Base-by-base conservation (phyloP, 2,797 vertebrate genomes). In the Pelodytes ibericus region DNA sequence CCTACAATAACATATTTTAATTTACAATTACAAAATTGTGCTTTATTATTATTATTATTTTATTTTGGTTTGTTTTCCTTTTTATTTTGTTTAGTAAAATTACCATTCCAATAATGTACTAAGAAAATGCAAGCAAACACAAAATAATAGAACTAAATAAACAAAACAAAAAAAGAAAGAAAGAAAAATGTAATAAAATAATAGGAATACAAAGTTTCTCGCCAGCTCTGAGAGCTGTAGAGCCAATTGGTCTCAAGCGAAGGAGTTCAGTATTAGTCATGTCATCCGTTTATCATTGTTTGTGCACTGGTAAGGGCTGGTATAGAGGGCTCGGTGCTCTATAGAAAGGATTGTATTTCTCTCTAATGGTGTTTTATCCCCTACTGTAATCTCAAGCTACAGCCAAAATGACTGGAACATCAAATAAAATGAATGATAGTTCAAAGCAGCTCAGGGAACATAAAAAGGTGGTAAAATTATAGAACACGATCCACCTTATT, bases 341-440 rank as follows among this genome's bases (percentile, higher is more conserved):
- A 33, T 83, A 87, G 83, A 87, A 87, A 84, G 73, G 62, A 88
- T 84, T 79, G 68, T 78, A 83, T 85, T 84, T 85, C 80, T 81
- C 80, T 85, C 60, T 85, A 88, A 88, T 86, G 67, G 80, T 81
- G 77, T 86, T 86, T 82, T 81, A 85, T 78, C 83, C 84, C 80
- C 82, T 84, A 80, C 81, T 81, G 85, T 81, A 89, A 80, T 80
- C 77, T 84, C 80, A 83, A 77, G 51, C 60, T 75, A 81, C 72
- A 85, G 78, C 60, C 71, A 82, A 82, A 87, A 83, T 83, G 80
- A 87, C 80, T 77, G 39, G 81, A 84, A 84, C 78, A 89, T 87
- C 80, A 86, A 85, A 84, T 82, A 80, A 82, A 85, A 87, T 75
- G 78, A 88, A 83, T 81, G 75, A 83, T 72, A 80, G 72, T 81